Percentiles rank a stretch among this genome's conserved stretches.
These are phyloP conservation scores for Drosophila kurseongensis DNA, from an alignment of 1,140 invertebrate genomes.

Conservation along the genomic window DNA sequence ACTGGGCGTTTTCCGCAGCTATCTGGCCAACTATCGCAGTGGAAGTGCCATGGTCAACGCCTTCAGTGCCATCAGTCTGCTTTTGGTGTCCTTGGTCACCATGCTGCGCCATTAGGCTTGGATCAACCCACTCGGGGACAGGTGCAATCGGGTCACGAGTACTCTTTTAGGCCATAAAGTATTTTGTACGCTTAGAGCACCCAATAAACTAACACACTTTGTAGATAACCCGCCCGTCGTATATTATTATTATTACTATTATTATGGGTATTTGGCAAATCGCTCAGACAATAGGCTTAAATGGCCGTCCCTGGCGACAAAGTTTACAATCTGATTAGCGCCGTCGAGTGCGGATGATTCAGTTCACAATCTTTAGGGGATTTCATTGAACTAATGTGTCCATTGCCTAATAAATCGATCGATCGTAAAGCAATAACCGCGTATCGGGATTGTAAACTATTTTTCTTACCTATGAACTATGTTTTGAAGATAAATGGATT, in stretches of 20 bases:
- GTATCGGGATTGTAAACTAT: constrained; percentile 5
- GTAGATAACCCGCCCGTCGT: constrained; percentile 39
- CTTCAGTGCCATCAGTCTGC: constrained; percentile 60
- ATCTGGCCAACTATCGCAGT: constrained; percentile 46
- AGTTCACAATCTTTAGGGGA: constrained; percentile 18
- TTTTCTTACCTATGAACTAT: background rate
- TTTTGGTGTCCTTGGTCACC: constrained; percentile 61
- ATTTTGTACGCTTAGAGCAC: constrained; percentile 51
- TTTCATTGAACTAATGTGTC: constrained; percentile 23
- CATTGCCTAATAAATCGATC: background rate
- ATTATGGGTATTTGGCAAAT: background rate
- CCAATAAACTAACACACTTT: constrained; percentile 21
- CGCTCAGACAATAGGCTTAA: constrained; percentile 2
- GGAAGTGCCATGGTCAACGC: constrained; percentile 56
- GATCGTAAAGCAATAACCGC: constrained; percentile 2
- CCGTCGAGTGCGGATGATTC: constrained; percentile 15
- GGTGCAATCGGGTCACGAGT: constrained; percentile 9
- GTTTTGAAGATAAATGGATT: too few species aligned
- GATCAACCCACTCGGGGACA: background rate
- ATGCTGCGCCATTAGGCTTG: constrained; percentile 54
- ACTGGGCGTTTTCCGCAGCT: constrained; percentile 55
- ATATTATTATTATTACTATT: constrained; percentile 13
- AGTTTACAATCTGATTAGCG: constrained; percentile 38
- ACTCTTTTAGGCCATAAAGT: constrained; percentile 29
- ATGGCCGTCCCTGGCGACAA: constrained; percentile 17